phyloP scores from a whole-genome alignment of 1,140 invertebrate species.

The Caerostris extrusa region DNA sequence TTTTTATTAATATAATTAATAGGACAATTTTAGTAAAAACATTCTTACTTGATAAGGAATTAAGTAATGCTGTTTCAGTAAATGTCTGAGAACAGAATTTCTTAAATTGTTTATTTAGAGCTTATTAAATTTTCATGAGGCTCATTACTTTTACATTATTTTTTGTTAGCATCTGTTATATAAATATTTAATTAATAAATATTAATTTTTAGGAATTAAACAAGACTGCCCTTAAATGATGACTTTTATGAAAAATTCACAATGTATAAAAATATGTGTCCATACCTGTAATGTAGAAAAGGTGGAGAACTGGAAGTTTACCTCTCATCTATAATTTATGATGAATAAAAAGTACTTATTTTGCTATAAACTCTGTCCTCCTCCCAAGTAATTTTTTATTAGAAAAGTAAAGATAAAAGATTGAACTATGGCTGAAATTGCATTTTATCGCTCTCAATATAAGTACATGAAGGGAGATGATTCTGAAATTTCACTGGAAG shows the following conservation, averaged over 20 bases:
- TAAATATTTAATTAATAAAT: not conserved
- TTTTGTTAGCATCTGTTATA: not conserved
- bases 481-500: slow-evolving; percentile 75
- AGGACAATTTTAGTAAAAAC: too few species aligned
- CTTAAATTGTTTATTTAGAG: too few species aligned
- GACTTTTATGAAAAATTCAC: not conserved
- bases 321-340: not conserved
- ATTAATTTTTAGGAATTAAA: not conserved
- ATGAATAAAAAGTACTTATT: slow-evolving; percentile 56
- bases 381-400: slow-evolving; percentile 30
- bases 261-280: not conserved
- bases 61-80: too few species aligned
- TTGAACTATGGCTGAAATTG: slow-evolving; percentile 75
- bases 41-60: too few species aligned
- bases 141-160: too few species aligned
- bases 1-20: too few species aligned
- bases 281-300: not conserved
- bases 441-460: slow-evolving; percentile 77
- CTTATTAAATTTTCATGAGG: too few species aligned
- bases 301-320: not conserved
- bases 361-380: slow-evolving; percentile 50
- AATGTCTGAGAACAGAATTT: too few species aligned
- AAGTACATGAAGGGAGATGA: slow-evolving; percentile 74
- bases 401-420: not conserved
- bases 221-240: not conserved